A percentile compares a stretch with the other conserved stretches of the same genome.
Conservation (phyloP, 2,888 invertebrate genomes). For the Tipula lateralis region DNA sequence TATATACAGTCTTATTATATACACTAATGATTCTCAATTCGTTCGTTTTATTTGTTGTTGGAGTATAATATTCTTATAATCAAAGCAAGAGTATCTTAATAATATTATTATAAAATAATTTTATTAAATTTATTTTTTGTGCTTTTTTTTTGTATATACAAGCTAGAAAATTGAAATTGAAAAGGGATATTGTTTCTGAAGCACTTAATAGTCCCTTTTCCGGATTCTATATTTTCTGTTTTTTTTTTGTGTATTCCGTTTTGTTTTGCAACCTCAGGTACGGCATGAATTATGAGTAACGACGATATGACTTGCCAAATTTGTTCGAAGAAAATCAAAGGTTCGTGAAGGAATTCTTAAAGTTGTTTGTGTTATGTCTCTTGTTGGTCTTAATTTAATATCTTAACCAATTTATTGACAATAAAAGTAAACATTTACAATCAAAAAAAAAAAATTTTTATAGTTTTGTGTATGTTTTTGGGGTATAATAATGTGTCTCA, state of each 20-base stretch:
- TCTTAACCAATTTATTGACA: background rate
- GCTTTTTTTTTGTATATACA: background rate
- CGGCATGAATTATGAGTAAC: background rate
- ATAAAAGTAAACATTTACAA: background rate
- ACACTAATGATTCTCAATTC: slow-evolving; percentile 1
- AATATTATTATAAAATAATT: background rate
- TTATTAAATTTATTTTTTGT: background rate
- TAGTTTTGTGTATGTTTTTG: background rate
- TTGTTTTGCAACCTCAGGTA: background rate
- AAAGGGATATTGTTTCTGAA: background rate
- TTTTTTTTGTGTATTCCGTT: background rate
- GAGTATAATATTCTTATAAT: background rate
- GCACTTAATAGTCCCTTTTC: background rate
- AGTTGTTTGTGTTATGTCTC: background rate
- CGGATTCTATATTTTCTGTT: background rate
- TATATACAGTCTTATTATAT: background rate
- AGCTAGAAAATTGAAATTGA: background rate
- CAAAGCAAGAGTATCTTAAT: slow-evolving; percentile 6
- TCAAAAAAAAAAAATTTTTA: background rate
- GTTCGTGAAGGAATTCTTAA: background rate
- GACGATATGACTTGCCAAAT: background rate
- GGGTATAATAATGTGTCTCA: background rate
- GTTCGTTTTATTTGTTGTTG: background rate
- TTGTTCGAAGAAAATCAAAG: background rate
- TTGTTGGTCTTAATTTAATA: background rate